A percentile compares a stretch with the other conserved stretches of the same genome.
These are phyloP conservation scores for Drosophila subpulchrella DNA, from an alignment of 1,140 invertebrate genomes.

Conservation along the genomic window DNA sequence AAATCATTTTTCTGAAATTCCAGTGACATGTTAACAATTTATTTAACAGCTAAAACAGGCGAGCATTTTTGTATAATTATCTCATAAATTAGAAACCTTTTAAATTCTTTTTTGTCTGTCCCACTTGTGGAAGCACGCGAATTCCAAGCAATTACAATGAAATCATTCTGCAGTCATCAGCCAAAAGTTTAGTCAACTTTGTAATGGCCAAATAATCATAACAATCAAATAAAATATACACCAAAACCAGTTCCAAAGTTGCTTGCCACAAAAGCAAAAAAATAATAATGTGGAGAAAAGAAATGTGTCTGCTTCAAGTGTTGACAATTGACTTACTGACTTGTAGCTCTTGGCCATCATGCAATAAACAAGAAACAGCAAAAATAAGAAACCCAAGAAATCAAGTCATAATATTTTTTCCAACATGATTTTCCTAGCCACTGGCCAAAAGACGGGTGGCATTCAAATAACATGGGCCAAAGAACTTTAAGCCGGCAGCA, in stretches of 20 bases:
- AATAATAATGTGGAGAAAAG: not conserved
- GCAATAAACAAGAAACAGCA: slow-evolving; percentile 8
- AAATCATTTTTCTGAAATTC: slow-evolving; percentile 1
- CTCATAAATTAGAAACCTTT: slow-evolving; percentile 43
- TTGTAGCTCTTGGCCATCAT: slow-evolving; percentile 57
- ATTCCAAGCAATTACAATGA: slow-evolving; percentile 29
- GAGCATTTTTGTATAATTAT: slow-evolving; percentile 2
- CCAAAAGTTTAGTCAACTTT: slow-evolving; percentile 60
- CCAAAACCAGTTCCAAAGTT: slow-evolving; percentile 56
- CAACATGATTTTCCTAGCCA: slow-evolving; percentile 36
- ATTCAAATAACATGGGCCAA: slow-evolving; percentile 60
- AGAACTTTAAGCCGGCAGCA: slow-evolving; percentile 52
- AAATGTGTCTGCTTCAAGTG: slow-evolving; percentile 61
- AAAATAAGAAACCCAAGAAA: slow-evolving; percentile 31
- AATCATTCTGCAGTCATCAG: slow-evolving; percentile 30
- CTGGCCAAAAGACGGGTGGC: slow-evolving; percentile 31
- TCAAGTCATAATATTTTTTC: slow-evolving; percentile 57
- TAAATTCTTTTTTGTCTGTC: slow-evolving; percentile 5
- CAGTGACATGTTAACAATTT: slow-evolving; percentile 11
- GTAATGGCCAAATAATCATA: slow-evolving; percentile 38
- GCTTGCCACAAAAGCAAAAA: slow-evolving; percentile 22
- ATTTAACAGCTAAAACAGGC: slow-evolving; percentile 15
- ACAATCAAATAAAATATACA: slow-evolving; percentile 27
- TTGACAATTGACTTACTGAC: slow-evolving; percentile 80
- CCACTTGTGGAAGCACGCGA: not conserved